Evolutionary conservation across 2,113 vertebrate species (phyloP), one percentile per base, ranked within the genome.

Genomic region (Archilochus colubris): DNA sequence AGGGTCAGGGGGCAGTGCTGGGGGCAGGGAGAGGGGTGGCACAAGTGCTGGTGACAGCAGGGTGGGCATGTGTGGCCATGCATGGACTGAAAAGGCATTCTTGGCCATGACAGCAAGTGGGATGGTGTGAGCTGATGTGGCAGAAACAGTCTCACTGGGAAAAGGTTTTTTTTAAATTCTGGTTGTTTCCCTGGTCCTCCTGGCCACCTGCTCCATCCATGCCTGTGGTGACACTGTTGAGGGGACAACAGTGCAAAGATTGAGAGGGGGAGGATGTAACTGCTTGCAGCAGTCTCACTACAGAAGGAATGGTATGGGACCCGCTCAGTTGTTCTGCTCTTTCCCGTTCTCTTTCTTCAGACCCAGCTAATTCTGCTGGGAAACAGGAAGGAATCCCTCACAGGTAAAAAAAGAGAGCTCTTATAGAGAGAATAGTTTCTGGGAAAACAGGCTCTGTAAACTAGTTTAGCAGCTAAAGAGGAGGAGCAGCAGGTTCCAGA

Each of bases 121-220:
- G 64, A 33, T 17, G 10, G 30, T 9, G 30, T 31, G 54, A 91
- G 63, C 38, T 69, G 72, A 2, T 43, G 48, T 24, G 54, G 40
- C 58, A 88, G 83, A 73, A 79, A 76, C 7, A 13, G 33, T 57
- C 58, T 73, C 72, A 10, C 40, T 48, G 28, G 51, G 55, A 57
- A 73, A 76, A 38, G 15, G 19, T 40, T 69, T 6, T 44, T 40
- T 19, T 86, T 53, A 53, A 44, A 38, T 69, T 57, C 73, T 57
- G 25, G 24, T 80, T 1, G 9, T 86, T 77, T 77, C 40, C 40
- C 20, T 50, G 7, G n/a, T 73, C 77, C 18, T 3, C 59, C 38
- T 76, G 51, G 19, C 72, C 0, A 0, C 48, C 33, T 50, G 38
- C 25, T 48, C 24, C 48, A 33, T 21, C 11, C 1, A 3, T 17